Conservation (phyloP, 2,113 vertebrate genomes). For the Ardeotis arabs region DNA sequence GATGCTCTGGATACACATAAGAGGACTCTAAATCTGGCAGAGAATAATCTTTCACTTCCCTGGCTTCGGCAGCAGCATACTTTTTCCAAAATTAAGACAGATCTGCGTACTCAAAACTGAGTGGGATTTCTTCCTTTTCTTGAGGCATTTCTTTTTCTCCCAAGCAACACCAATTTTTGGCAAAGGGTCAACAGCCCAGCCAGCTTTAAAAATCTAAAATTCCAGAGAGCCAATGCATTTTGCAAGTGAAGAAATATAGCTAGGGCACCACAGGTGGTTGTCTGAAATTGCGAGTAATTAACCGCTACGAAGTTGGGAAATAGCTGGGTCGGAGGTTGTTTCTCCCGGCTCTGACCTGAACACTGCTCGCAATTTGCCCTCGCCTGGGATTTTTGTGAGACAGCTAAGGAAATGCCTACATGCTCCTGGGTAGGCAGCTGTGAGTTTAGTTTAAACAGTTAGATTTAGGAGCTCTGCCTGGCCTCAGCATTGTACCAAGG, state of each 20-base stretch:
- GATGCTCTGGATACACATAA: not conserved
- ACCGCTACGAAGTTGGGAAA: not conserved
- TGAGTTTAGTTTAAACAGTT: not conserved
- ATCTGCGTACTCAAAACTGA: not conserved
- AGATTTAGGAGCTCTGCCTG: not conserved
- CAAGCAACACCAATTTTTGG: not conserved
- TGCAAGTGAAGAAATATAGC: not conserved
- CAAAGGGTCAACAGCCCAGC: not conserved
- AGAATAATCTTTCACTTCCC: not conserved
- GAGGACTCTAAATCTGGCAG: not conserved
- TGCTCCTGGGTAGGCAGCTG: not conserved
- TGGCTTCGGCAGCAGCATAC: not conserved
- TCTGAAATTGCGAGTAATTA: slow-evolving; percentile 29
- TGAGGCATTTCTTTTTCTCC: not conserved
- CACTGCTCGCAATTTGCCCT: not conserved
- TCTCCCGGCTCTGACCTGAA: not conserved
- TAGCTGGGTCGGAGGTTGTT: not conserved
- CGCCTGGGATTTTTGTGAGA: not conserved
- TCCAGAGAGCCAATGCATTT: not conserved
- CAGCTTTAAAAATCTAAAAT: slow-evolving; percentile 1
- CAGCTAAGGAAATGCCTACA: not conserved
- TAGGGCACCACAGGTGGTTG: not conserved
- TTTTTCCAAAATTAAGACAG: not conserved
- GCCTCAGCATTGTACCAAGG: rapidly evolving
- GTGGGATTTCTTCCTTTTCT: not conserved